A percentile compares a stretch with the other conserved stretches of the same genome.
These are phyloP conservation scores for Ameiurus melas DNA, from an alignment of 2,113 vertebrate genomes.

Conservation along the genomic window DNA sequence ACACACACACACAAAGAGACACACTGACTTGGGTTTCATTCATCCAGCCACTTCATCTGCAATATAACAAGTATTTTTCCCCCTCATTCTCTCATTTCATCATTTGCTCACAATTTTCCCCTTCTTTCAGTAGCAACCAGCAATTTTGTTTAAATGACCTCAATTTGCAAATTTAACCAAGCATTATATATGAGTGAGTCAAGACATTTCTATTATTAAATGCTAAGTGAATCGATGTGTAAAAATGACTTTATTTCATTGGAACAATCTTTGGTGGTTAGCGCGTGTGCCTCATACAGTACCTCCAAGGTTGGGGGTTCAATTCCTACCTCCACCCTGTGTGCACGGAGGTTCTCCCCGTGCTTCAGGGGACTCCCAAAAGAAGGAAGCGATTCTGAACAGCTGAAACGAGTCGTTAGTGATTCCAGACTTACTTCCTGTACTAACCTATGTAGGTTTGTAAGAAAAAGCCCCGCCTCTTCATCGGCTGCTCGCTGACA, in stretches of 20 bases:
- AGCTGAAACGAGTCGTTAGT: no score
- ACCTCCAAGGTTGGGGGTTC: no score
- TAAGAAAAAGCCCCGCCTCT: no score
- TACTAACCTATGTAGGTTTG: no score
- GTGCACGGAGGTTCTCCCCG: no score
- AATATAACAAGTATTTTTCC: background rate
- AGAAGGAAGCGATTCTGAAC: no score
- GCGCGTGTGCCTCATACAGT: no score
- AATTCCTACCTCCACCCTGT: no score
- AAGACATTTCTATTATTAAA: background rate
- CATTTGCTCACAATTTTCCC: background rate
- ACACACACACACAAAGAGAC: no score
- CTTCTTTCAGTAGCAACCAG: background rate
- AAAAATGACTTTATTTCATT: background rate
- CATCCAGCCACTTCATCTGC: slow-evolving; percentile 56
- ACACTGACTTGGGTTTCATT: slow-evolving; percentile 61
- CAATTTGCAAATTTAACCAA: background rate
- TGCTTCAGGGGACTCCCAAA: no score
- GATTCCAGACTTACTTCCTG: no score
- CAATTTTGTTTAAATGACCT: background rate
- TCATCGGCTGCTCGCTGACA: no score
- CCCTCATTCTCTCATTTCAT: background rate
- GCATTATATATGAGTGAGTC: background rate
- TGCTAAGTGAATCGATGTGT: background rate
- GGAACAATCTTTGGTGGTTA: background rate